Base-by-base conservation (phyloP, 2,113 vertebrate genomes). In the Morone saxatilis region DNA sequence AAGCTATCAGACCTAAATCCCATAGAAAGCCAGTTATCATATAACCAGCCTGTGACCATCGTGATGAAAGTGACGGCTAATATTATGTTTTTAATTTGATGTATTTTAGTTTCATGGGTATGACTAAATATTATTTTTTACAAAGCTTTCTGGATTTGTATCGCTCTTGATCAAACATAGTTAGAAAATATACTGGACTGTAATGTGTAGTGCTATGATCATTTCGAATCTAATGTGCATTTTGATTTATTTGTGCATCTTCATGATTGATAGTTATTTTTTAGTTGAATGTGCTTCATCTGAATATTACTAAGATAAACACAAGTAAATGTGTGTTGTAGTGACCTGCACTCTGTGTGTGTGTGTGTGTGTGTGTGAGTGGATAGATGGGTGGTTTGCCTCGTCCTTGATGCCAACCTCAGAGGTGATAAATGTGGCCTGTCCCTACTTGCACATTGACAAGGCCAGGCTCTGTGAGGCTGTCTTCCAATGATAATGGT, bases 371-470 rank as follows among this genome's bases (percentile, higher is more conserved):
- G 68, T 54, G 73, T 74, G 72, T 25, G 31, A 63, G 71, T 63
- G 50, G 20, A 38, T 72, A 57, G 6, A 45, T 66, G 60, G 45
- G n/a, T 85, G 81, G 56, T 19, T 65, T 8, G 54, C 54, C 60
- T 79, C 2, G 7, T 76, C 81, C 62, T 78, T 71, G 74, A 19
- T 74, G 68, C 67, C 78, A 83, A 76, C 66, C 76, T 78, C 66
- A 73, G 80, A 74, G 83, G 72, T 91, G 89, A 92, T 89, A 72
- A 89, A 90, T 85, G 79, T 62, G 54, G 40, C 76, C 76, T 47
- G 65, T 84, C 80, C 53, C 67, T 77, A 84, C 65, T 80, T 54
- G 59, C 83, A 79, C 71, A 83, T 85, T 61, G 36, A 59, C 71
- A 57, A 73, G 85, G 81, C 66, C 59, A 69, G 65, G 36, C 54